Evolutionary conservation across 2,113 vertebrate genomes (phyloP), one percentile per base, ranked within the genome.

Genomic region (Chloropsis hardwickii): DNA sequence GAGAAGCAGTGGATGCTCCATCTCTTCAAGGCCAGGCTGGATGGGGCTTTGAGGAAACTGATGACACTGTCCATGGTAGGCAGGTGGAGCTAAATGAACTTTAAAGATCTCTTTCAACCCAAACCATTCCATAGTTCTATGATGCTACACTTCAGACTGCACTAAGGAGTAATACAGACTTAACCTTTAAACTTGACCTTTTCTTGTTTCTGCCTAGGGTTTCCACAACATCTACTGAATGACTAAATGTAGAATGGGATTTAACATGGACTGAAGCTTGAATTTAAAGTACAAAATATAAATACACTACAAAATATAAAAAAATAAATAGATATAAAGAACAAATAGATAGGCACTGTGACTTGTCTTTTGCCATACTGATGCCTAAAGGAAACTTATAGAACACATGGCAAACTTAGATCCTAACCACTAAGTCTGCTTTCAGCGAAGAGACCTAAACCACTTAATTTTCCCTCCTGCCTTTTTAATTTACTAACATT

Each of bases 1-100:
- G 13, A 27, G 14, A 69, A n/a, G 19, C 0, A 47, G 16, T 11
- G 9, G 27, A 19, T 47, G 35, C 4, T 11, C 5, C 7, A 16
- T 28, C 13, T 22, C 11, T 12, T 78, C 37, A 44, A 39, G 3
- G 10, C 2, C 28, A 79, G 50, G 23, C 2, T 79, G 45, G 22
- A 70, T 11, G 5, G 24, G 28, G 2, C 27, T 82, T 61, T 48
- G 16, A 74, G 56, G 9, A 86, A 51, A 33, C 5, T 35, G 15
- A 14, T 44, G 23, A 33, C n/a, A 29, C 29, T 56, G 60, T 12
- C 40, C 12, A n/a, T 1, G 3, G 22, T 23, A 29, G 6, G 6
- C 2, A 1, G 2, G 1, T 79, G 25, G 15, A 65, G 47, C 3
- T 40, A 58, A 7, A 24, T 11, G 28, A 40, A 28, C 20, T 56